Evolutionary conservation across 2,113 vertebrate species (phyloP).

Genomic region (Rousettus leschenaultii): DNA sequence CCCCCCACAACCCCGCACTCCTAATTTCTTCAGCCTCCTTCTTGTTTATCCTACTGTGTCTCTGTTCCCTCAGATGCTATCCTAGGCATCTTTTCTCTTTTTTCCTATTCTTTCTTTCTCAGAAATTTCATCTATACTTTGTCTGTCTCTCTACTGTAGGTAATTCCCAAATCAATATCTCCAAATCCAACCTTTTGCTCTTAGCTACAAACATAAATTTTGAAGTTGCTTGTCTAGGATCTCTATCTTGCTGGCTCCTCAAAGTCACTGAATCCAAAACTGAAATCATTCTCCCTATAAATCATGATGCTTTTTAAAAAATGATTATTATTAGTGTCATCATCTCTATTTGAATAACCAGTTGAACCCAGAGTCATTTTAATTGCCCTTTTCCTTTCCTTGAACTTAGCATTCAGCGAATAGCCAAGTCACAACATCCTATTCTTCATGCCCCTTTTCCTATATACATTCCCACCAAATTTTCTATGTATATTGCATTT

Average conservation of each 20-base stretch:
- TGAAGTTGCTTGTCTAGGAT: background rate
- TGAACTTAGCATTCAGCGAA: background rate
- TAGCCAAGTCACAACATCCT: background rate
- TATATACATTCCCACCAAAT: background rate
- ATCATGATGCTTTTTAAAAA: background rate
- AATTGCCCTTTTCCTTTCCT: background rate
- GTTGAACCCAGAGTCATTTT: background rate
- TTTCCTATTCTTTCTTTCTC: background rate
- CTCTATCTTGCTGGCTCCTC: background rate
- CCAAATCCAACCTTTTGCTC: background rate
- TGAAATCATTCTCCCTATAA: background rate
- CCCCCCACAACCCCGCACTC: accelerated
- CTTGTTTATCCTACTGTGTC: background rate
- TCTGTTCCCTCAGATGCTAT: background rate
- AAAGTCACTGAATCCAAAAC: background rate
- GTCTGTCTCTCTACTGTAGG: background rate
- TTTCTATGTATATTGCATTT: background rate
- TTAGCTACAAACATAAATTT: background rate
- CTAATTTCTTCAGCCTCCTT: background rate
- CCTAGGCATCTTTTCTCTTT: background rate
- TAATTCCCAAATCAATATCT: background rate
- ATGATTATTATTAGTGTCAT: background rate
- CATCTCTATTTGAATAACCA: background rate
- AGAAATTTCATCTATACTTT: background rate
- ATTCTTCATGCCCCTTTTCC: background rate